These are phyloP conservation scores for Tokudaia muenninki DNA, from an alignment of 2,797 vertebrate species.

Conservation along the genomic window DNA sequence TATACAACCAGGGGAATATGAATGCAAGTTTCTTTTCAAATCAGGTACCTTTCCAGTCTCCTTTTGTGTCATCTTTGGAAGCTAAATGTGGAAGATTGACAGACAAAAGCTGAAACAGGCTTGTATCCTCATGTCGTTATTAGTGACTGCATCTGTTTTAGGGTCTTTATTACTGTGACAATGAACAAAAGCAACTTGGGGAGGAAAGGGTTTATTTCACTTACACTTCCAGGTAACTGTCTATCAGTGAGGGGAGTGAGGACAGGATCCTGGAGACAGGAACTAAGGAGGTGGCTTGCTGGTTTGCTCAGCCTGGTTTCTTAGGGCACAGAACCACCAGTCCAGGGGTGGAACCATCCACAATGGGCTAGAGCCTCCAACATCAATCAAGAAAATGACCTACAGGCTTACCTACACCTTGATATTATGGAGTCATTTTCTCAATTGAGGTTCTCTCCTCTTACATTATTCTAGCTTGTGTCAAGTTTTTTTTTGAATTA, in stretches of 20 bases:
- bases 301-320: not conserved
- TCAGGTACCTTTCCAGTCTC: not conserved
- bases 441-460: not conserved
- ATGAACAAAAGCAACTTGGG: not conserved
- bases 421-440: not conserved
- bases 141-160: not conserved
- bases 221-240: not conserved
- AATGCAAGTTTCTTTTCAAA: constrained; percentile 44
- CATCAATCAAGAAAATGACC: not conserved
- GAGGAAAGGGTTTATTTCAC: not conserved
- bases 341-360: not conserved
- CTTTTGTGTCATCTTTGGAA: constrained; percentile 46
- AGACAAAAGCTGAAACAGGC: constrained; percentile 13
- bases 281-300: not conserved
- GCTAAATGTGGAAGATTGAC: constrained; percentile 25
- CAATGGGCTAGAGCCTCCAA: not conserved
- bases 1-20: not conserved
- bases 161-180: not conserved
- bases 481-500: not conserved
- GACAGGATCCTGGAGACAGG: not conserved
- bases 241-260: too few species aligned
- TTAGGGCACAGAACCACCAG: not conserved
- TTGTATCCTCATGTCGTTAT: not conserved
- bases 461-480: not conserved
- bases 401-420: not conserved